A percentile compares a stretch with the other conserved stretches of the same genome.
These are phyloP conservation scores for Calypte anna DNA, from an alignment of 2,113 vertebrate species.

Conservation along the genomic window DNA sequence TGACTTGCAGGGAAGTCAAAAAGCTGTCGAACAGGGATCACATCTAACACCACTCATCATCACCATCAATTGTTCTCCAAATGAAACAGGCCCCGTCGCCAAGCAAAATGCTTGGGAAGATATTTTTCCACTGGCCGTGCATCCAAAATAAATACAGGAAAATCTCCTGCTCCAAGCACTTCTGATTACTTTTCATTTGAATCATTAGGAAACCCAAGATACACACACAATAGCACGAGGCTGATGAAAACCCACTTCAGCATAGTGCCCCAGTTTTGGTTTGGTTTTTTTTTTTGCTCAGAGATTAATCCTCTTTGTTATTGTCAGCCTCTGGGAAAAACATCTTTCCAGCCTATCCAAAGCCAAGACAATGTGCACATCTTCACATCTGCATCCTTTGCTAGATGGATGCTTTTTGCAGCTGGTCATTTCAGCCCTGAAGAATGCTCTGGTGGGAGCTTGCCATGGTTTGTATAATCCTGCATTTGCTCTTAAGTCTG, in stretches of 20 bases:
- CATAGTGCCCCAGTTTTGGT: conserved; percentile 49
- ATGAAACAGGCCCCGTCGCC: conserved; percentile 76
- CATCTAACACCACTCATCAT: conserved; percentile 78
- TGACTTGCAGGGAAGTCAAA: background rate
- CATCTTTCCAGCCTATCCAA: background rate
- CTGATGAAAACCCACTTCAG: conserved; percentile 75
- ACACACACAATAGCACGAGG: background rate
- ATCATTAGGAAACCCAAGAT: conserved; percentile 29
- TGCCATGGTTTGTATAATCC: background rate
- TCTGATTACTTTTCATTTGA: conserved; percentile 56
- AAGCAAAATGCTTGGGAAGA: conserved; percentile 78
- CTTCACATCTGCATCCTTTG: background rate
- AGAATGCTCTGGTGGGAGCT: background rate
- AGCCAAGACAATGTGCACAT: background rate
- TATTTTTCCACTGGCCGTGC: conserved; percentile 81
- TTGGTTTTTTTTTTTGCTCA: background rate
- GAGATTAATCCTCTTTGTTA: conserved; percentile 53
- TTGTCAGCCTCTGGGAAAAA: conserved; percentile 26
- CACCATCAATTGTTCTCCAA: conserved; percentile 80
- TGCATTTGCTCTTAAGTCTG: background rate
- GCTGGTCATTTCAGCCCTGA: background rate
- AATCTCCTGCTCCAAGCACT: conserved; percentile 69
- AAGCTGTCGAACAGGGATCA: conserved; percentile 38
- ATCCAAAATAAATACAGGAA: conserved; percentile 84
- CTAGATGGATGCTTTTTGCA: conserved; percentile 34